Base-by-base conservation (phyloP, 2,113 vertebrate genomes). In the Fulmarus glacialis region DNA sequence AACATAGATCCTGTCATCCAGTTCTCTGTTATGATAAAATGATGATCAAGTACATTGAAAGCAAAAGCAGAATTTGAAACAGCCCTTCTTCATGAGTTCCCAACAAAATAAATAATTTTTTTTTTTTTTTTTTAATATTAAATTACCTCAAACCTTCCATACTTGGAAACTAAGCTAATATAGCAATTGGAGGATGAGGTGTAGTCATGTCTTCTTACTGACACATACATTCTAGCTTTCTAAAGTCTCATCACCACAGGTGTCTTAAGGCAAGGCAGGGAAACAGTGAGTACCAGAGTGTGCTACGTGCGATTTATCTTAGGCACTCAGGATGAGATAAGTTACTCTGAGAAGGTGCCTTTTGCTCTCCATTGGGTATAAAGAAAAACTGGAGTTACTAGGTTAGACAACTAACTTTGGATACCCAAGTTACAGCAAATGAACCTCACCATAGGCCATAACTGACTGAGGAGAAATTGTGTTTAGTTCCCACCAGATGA, bases 71-170 rank as follows among this genome's bases (percentile, higher is more conserved):
- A 92, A 82, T 72, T 75, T 82, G 36, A 82, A 96, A 80, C 7
- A 63, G 15, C 17, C 4, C 19, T 89, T 75, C 43, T 62, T 70
- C 0, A 0, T 52, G 8, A 82, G 7, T 58, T 59, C 11, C 12
- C 15, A 34, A 9, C 1, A 43, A 77, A 14, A 87, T 26, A 79
- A 40, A 60, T 6, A 48, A 40, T 40, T 40, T 11, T 40, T 40
- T 40, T 40, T 40, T 40, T 40, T 40, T 40, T 40, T 81, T 73
- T 56, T 7, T 42, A 74, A 75, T 60, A 71, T 20, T 43, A 48
- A 55, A 89, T 42, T 8, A 23, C 26, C 8, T 66, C 34, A 88
- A 72, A 85, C 11, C 15, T 79, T 90, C 30, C 14, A 7, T 32
- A 59, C 9, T 80, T 66, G 8, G 32, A 70, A 90, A 58, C 32